Base-by-base conservation (phyloP, 2,113 vertebrate genomes). In the Mixornis gularis region DNA sequence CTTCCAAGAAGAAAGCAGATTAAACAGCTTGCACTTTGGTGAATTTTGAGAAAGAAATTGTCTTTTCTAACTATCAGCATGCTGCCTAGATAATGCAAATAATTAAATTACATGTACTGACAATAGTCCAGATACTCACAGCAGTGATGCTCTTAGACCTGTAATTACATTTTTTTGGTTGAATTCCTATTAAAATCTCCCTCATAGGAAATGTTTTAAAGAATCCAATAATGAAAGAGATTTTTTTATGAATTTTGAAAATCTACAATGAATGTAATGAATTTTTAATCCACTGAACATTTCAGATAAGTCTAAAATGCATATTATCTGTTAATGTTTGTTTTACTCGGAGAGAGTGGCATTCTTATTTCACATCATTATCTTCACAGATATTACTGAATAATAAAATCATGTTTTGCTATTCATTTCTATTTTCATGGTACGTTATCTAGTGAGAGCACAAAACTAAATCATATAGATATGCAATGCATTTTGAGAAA, bases 401-500 rank as follows among this genome's bases (percentile, higher is more conserved):
- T 55, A 94, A 82, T 66, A 79, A 91, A 85, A 66, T 38, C 21
- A 34, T 60, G 27, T 41, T 56, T 92, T 95, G 56, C 27, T 43
- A 92, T 81, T 92, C 38, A 73, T 66, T 79, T 68, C 76, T 92
- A 87, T 82, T 92, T 94, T 72, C 58, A 89, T 52, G 38, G 41
- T n/a, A 84, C 32, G 46, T 41, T 79, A 89, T 69, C 58, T 72
- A 18, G 32, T 51, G 51, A 69, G 46, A 89, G 27, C 1, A 1
- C 24, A 89, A 78, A 63, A 52, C 25, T 69, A 68, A 90, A 79
- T 43, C 72, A 85, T 72, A 76, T 10, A 56, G 72, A 58, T 72
- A 72, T 32, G 38, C 22, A 84, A 63, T 36, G 70, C n/a, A n/a
- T 85, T 93, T 63, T 63, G 59, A 82, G 41, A 86, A 89, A 87